A percentile compares a stretch with the other conserved stretches of the same genome.
Conservation (phyloP, 2,797 vertebrate species). For the Ceryle rudis region DNA sequence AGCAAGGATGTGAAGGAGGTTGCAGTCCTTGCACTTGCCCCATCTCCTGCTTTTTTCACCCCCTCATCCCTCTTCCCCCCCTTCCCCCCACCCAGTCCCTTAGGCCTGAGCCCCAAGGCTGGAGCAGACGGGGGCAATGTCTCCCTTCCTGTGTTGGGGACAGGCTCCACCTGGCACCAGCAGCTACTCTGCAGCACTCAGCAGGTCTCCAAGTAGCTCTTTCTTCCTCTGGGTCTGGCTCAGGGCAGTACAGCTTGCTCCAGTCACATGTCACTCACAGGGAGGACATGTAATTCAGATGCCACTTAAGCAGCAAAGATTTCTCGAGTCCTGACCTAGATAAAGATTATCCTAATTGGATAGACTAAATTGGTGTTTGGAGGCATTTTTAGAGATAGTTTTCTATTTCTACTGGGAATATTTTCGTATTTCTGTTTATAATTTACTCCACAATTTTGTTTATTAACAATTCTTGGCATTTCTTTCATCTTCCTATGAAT, state of each 20-base stretch:
- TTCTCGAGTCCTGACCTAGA: conserved; percentile 43
- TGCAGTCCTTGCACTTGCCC: not conserved
- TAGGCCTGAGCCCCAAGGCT: not conserved
- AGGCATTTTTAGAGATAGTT: conserved; percentile 42
- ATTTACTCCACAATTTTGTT: conserved; percentile 62
- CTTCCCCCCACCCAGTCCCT: rapidly evolving
- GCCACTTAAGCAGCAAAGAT: not conserved
- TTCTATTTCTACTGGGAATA: conserved; percentile 54
- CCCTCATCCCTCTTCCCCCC: too few species aligned
- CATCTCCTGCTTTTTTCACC: not conserved
- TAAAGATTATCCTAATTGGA: conserved; percentile 50
- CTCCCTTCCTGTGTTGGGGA: rapidly evolving
- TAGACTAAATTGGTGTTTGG: conserved; percentile 49
- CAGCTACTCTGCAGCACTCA: not conserved
- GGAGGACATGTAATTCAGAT: not conserved
- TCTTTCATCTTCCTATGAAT: conserved; percentile 65
- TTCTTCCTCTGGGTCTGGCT: not conserved
- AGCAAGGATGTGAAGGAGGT: not conserved
- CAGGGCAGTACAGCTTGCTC: not conserved
- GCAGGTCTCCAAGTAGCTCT: not conserved
- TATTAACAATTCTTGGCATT: conserved; percentile 63
- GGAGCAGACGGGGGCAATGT: rapidly evolving
- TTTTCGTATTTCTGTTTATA: conserved; percentile 65
- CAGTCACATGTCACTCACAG: not conserved
- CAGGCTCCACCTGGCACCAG: too few species aligned